Evolutionary conservation across 1,140 invertebrate genomes (phyloP).

Genomic region (Oedothorax gibbosus): DNA sequence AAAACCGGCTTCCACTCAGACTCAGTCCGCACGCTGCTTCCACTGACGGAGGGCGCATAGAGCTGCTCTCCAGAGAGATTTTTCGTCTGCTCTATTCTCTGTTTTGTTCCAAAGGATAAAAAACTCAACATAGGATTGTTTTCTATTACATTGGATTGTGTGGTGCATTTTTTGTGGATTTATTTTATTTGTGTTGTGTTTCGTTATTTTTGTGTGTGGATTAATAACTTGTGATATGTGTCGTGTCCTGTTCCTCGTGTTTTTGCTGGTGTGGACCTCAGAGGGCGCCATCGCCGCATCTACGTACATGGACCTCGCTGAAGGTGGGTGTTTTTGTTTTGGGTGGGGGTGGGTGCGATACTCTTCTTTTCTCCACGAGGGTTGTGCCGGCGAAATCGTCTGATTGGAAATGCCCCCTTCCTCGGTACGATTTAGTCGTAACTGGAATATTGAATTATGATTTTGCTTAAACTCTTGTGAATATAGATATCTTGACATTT

Average conservation of each 20-base stretch:
- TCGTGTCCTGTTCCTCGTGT: constrained; percentile 16
- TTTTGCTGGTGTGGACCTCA: constrained; percentile 46
- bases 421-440: no score
- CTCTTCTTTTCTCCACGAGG: no score
- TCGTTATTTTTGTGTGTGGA: constrained; percentile 11
- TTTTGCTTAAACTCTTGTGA: no score
- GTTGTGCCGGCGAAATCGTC: no score
- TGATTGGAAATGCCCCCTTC: no score
- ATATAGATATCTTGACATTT: no score
- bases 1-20: constrained; percentile 45
- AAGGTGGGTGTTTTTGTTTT: constrained; percentile 47
- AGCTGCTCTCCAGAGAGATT: neutral
- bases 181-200: neutral
- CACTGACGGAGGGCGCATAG: neutral
- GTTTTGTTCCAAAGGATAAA: neutral
- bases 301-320: constrained; percentile 35
- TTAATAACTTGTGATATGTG: constrained; percentile 10
- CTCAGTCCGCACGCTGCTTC: constrained; percentile 39
- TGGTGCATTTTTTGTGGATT: neutral
- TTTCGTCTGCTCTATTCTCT: neutral
- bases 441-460: no score
- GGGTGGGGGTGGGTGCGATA: neutral
- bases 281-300: constrained; percentile 44
- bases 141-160: neutral
- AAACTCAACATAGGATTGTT: neutral